A percentile compares a stretch with the other conserved stretches of the same genome.
These are phyloP conservation scores for Neodon shergylaensis DNA, from an alignment of 2,113 vertebrate genomes.

Conservation along the genomic window DNA sequence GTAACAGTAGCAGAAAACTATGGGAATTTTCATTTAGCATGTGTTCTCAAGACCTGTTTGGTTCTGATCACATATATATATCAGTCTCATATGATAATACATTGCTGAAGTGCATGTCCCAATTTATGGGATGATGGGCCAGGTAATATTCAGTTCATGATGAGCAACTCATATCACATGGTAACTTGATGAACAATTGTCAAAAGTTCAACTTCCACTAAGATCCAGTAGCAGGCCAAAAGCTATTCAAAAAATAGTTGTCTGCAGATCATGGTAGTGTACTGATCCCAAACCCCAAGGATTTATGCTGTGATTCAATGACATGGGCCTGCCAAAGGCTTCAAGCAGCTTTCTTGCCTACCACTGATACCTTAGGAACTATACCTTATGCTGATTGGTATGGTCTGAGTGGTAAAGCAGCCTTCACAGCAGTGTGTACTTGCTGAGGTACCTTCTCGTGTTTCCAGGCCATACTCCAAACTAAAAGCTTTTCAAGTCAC, in stretches of 20 bases:
- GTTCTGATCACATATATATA: not conserved
- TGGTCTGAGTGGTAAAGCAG: too few relatives aligned
- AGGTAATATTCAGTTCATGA: not conserved
- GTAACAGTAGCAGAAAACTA: not conserved
- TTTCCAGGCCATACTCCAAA: not conserved
- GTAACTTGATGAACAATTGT: not conserved
- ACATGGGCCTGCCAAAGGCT: not conserved
- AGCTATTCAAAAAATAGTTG: not conserved
- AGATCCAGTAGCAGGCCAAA: not conserved
- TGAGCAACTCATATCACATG: not conserved
- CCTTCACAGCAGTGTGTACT: not conserved
- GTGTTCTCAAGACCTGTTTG: not conserved
- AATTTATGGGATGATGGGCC: not conserved
- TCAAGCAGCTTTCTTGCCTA: not conserved
- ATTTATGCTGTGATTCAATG: not conserved
- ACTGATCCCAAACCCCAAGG: not conserved
- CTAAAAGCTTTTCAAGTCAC: not conserved
- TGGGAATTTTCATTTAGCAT: not conserved
- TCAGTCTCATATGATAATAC: too few relatives aligned
- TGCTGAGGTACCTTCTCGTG: too few relatives aligned
- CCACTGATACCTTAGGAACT: too few relatives aligned
- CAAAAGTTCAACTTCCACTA: not conserved
- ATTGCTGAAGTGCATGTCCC: too few relatives aligned
- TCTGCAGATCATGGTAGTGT: not conserved
- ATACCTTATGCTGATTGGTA: too few relatives aligned